Evolutionary conservation across 2,113 vertebrate genomes (phyloP).

Genomic region (Delphinapterus leucas): DNA sequence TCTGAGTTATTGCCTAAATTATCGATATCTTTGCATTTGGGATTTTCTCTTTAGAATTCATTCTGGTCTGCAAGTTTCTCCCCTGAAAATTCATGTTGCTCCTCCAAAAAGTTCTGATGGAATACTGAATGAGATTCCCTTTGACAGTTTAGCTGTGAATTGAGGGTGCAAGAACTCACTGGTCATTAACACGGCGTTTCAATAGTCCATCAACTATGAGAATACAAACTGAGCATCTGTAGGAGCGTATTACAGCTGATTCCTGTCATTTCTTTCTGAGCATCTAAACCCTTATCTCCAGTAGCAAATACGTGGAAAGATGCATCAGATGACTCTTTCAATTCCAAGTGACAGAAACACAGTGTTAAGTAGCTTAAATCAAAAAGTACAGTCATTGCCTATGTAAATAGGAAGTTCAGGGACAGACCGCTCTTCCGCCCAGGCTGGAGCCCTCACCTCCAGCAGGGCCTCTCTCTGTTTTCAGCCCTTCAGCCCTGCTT

Average conservation of each 20-base stretch:
- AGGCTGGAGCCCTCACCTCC: neutral
- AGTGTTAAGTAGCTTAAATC: neutral
- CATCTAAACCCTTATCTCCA: neutral
- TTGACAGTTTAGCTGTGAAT: neutral
- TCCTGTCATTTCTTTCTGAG: neutral
- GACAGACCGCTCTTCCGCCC: neutral
- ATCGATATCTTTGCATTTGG: neutral
- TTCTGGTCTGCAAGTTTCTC: neutral
- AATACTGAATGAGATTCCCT: neutral
- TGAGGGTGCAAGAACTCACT: neutral
- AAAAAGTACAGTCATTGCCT: neutral
- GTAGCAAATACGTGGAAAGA: neutral
- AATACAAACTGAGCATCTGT: neutral
- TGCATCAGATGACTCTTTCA: neutral
- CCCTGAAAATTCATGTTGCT: neutral
- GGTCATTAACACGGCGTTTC: neutral
- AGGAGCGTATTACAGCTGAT: neutral
- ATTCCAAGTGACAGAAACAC: neutral
- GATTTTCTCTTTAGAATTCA: slow-evolving; percentile 17
- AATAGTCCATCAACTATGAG: neutral
- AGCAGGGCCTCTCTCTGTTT: neutral
- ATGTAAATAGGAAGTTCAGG: accelerated
- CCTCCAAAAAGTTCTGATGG: neutral
- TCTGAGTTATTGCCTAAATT: neutral
- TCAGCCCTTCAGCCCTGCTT: neutral